Conservation (phyloP, 37 sponge, comb jelly and placozoan species). For the Theonella swinhoei region DNA sequence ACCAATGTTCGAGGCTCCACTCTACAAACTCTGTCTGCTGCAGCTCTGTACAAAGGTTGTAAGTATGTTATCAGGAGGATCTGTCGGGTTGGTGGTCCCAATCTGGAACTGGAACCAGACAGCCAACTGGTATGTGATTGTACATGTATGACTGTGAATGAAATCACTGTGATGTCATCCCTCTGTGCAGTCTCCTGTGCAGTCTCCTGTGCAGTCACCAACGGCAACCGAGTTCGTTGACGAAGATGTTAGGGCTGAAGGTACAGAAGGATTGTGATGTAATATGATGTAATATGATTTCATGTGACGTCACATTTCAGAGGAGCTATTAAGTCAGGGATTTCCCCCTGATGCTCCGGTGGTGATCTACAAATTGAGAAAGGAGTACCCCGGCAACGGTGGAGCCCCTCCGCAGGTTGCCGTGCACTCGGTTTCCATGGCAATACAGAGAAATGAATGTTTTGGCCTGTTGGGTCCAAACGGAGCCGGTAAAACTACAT, state of each 20-base stretch:
- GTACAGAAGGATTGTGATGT: not conserved
- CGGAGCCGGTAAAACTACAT: constrained; percentile 87
- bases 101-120: not conserved
- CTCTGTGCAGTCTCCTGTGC: not conserved
- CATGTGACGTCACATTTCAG: not conserved
- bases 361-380: constrained; percentile 72
- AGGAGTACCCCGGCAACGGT: constrained; percentile 64
- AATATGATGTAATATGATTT: not conserved
- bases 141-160: not conserved
- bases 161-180: not conserved
- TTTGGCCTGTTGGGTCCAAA: constrained; percentile 87
- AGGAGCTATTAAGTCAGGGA: constrained; percentile 21
- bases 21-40: no score
- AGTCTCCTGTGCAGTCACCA: not conserved
- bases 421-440: constrained; percentile 70
- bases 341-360: constrained; percentile 63
- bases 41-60: not conserved
- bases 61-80: not conserved
- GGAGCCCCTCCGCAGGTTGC: constrained; percentile 72
- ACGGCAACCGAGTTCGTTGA: constrained; percentile 42
- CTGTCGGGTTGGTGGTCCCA: not conserved
- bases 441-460: constrained; percentile 73
- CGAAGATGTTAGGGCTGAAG: constrained; percentile 73
- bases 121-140: not conserved
- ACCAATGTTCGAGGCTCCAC: no score